A percentile compares a stretch with the other conserved stretches of the same genome.
phyloP scores from a whole-genome alignment of 2,113 vertebrate species.

The Planiliza haematocheilus region DNA sequence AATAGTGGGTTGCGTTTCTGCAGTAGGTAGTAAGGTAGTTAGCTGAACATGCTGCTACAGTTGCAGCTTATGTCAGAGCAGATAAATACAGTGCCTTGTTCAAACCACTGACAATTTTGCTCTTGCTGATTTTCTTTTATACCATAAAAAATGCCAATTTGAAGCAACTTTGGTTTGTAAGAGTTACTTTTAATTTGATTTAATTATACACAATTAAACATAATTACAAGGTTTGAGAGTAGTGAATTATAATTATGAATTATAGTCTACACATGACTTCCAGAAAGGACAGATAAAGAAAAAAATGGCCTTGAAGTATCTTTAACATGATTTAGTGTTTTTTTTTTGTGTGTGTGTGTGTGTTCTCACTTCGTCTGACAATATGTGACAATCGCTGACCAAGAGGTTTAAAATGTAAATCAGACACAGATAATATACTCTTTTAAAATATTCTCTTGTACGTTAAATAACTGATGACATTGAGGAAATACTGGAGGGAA shows the following conservation, averaged over 20 bases:
- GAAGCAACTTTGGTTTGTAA: too few species aligned
- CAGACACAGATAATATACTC: conserved; percentile 36
- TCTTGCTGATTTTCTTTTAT: too few species aligned
- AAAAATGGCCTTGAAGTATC: background rate
- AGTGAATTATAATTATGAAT: too few species aligned
- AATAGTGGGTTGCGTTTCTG: background rate
- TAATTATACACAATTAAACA: too few species aligned
- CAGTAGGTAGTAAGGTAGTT: background rate
- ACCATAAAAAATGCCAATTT: too few species aligned
- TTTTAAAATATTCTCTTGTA: conserved; percentile 48
- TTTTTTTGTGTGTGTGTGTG: background rate
- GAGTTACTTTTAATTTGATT: too few species aligned
- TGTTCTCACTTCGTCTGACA: conserved; percentile 19
- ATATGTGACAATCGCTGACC: conserved; percentile 12
- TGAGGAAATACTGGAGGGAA: conserved; percentile 52
- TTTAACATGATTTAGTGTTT: background rate
- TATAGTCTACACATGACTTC: too few species aligned
- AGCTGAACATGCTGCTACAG: background rate
- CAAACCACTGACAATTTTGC: background rate
- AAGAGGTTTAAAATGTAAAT: conserved; percentile 33
- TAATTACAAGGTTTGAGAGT: too few species aligned
- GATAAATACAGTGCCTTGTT: background rate
- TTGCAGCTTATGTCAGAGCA: background rate
- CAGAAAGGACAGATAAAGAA: too few species aligned
- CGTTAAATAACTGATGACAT: conserved; percentile 66